These are phyloP conservation scores for Acanthosepion pharaonis DNA, from an alignment of 2,888 invertebrate species.

Conservation along the genomic window DNA sequence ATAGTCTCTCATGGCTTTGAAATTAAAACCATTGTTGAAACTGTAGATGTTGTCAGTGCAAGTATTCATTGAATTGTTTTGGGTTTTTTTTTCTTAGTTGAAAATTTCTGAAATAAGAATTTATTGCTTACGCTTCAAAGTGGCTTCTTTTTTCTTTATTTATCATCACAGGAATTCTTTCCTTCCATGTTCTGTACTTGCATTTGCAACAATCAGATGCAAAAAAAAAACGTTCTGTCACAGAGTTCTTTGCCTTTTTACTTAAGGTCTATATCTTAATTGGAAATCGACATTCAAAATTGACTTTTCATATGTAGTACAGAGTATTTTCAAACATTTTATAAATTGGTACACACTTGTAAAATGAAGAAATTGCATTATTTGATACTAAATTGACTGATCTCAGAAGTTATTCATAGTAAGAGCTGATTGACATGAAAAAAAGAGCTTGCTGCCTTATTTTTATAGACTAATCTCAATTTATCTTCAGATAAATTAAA, in stretches of 20 bases:
- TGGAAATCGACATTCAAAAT: background rate
- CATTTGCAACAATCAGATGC: background rate
- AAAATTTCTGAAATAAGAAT: background rate
- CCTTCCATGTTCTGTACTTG: background rate
- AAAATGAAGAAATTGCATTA: background rate
- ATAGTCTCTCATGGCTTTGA: background rate
- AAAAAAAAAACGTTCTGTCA: background rate
- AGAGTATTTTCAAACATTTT: background rate
- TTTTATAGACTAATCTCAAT: too few relatives aligned
- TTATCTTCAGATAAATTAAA: too few relatives aligned
- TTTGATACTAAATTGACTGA: background rate
- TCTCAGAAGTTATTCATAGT: too few relatives aligned
- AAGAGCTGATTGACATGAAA: too few relatives aligned
- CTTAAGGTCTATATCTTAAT: background rate
- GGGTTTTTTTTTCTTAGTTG: background rate
- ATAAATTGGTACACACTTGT: background rate
- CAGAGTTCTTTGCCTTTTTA: background rate
- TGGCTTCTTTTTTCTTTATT: background rate
- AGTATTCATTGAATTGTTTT: background rate
- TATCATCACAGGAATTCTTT: background rate
- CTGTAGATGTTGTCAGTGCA: background rate
- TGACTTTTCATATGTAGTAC: background rate
- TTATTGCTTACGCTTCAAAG: background rate
- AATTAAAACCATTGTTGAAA: background rate
- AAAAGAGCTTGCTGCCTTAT: too few relatives aligned